Evolutionary conservation across 2,113 vertebrate genomes (phyloP).

Genomic region (Takifugu flavidus): DNA sequence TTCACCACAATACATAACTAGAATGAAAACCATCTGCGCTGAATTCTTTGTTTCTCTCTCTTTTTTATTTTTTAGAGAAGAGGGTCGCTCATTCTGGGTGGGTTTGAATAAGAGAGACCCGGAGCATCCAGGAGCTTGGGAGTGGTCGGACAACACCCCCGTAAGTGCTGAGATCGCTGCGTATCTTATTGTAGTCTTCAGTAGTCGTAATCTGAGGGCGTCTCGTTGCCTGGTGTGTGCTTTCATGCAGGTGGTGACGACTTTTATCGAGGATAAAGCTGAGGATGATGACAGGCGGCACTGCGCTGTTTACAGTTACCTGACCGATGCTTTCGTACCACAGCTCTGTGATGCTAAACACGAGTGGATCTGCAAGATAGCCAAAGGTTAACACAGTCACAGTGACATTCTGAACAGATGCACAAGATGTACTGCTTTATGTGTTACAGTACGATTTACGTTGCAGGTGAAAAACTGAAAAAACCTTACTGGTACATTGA

Average conservation of each 20-base stretch:
- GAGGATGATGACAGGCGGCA: constrained; percentile 79
- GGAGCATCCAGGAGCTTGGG: constrained; percentile 79
- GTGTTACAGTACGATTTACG: constrained; percentile 7
- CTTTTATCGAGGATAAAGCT: constrained; percentile 83
- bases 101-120: constrained; percentile 90
- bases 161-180: constrained; percentile 70
- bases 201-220: background rate
- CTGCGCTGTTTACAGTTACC: constrained; percentile 82
- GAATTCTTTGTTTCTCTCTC: constrained; percentile 11
- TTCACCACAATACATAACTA: no score
- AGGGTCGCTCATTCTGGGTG: constrained; percentile 92
- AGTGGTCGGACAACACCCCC: constrained; percentile 88
- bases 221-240: background rate
- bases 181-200: background rate
- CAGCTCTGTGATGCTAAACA: constrained; percentile 80
- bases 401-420: no score
- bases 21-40: background rate
- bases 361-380: constrained; percentile 94
- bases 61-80: constrained; percentile 66
- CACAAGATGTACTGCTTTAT: background rate
- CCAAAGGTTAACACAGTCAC: constrained; percentile 75
- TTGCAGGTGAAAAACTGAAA: constrained; percentile 81
- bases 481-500: constrained; percentile 85
- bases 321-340: constrained; percentile 75
- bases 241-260: constrained; percentile 80